Evolutionary conservation across 2,113 vertebrate species (phyloP), one percentile per base, ranked within the genome.

Genomic region (Peucedramus taeniatus): DNA sequence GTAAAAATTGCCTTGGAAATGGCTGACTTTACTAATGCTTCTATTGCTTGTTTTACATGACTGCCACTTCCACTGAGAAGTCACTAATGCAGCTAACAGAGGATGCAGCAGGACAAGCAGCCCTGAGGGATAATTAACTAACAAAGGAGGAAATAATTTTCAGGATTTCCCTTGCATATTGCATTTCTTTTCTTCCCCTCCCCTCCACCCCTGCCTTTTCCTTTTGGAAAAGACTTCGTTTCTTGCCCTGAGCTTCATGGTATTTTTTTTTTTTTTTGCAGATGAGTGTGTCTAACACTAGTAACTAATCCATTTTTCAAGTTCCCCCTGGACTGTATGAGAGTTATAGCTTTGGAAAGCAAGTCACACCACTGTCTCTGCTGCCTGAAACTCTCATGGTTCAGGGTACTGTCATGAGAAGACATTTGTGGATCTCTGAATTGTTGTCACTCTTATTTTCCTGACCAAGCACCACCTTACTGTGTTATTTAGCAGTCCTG

Each of bases 321-420:
- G 50, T 33, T 42, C 39, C 28, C 30, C 11, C 44, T 39, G 26
- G 57, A 88, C 30, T 87, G 18, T 66, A 59, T 94, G 85, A 80
- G 66, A 47, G 49, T 91, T 97, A 85, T 64, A 83, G 42, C 39
- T 97, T 96, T 96, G 83, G 93, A 98, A 95, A 87, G 74, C 66
- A 89, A 92, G 60, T 77, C 80, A 60, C 45, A 96, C 65, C 81
- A 94, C 82, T 91, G 70, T 95, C 82, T 97, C 89, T 92, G 50
- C 54, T 92, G 45, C 68, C 44, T 61, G 19, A 89, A 78, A 47
- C 79, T 97, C 18, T 3, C 40, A 71, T 72, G 83, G 74, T 64
- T 69, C 27, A 89, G 37, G 40, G 37, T 89, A 37, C 50, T 57
- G 9, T 93, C 89, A 96, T 51, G 47, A 60, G 68, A 78, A 81